A percentile compares a stretch with the other conserved stretches of the same genome.
Conservation (phyloP, 92 coral and sea anemone genomes). For the Actinernus sp. region DNA sequence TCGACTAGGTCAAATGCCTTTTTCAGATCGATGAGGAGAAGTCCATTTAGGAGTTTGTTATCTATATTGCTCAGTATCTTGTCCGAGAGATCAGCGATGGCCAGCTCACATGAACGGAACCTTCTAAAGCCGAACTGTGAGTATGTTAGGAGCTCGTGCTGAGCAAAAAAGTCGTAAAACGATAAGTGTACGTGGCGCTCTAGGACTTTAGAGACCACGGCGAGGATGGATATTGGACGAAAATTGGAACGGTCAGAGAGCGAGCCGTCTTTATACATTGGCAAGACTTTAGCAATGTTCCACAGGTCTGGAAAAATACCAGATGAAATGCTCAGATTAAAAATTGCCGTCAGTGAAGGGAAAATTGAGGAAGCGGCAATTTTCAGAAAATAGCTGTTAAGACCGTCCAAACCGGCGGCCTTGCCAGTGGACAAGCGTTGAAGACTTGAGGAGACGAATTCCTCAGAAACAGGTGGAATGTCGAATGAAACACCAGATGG, state of each 20-base stretch:
- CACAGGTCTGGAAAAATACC: conserved; percentile 55
- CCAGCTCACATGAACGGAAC: too few relatives aligned
- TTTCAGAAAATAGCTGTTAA: conserved; percentile 41
- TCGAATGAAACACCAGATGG: conserved; percentile 28
- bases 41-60: too few relatives aligned
- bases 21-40: too few relatives aligned
- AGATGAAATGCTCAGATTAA: conserved; percentile 43
- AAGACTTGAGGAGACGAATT: conserved; percentile 15
- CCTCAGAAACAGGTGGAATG: conserved; percentile 19
- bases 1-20: too few relatives aligned
- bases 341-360: conserved; percentile 31
- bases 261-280: conserved; percentile 27
- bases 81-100: too few relatives aligned
- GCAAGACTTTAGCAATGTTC: conserved; percentile 57
- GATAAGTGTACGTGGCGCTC: too few relatives aligned
- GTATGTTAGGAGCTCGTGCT: too few relatives aligned
- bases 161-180: too few relatives aligned
- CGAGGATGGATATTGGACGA: conserved; percentile 5
- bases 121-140: too few relatives aligned
- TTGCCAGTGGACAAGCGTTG: conserved; percentile 25
- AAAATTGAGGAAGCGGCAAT: conserved; percentile 34
- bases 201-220: too few relatives aligned
- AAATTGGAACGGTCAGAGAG: neutral
- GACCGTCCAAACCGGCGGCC: conserved; percentile 60
- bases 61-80: too few relatives aligned